Evolutionary conservation across 2,113 vertebrate genomes (phyloP), one percentile per base, ranked within the genome.

Genomic region (Thryonomys swinderianus): DNA sequence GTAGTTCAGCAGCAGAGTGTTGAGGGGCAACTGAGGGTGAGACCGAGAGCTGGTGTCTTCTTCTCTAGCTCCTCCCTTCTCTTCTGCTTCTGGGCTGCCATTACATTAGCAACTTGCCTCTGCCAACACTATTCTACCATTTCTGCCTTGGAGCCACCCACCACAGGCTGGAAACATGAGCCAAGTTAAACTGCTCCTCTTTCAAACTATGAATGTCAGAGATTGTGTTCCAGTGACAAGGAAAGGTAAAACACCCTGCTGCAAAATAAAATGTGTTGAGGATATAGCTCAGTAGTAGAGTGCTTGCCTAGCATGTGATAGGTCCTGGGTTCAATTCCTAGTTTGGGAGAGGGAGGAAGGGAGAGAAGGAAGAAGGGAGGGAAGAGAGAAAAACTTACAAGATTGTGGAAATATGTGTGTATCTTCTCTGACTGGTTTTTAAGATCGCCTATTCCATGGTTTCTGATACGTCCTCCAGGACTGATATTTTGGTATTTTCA

Each of bases 391-490:
- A 10, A 34, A 13, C 4, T 21, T 40, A 53, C 2, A 51, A 71
- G 42, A 34, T 21, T 6, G 0, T 76, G 10, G 59, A 93, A 78
- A 59, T 18, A 48, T 27, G 16, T 9, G 7, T 45, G 2, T 55
- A 17, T 17, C 0, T 16, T n/a, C 3, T 4, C 1, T 37, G 11
- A 51, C n/a, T n/a, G n/a, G n/a, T n/a, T n/a, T n/a, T n/a, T n/a
- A n/a, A n/a, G n/a, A n/a, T n/a, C n/a, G n/a, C n/a, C n/a, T n/a
- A n/a, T n/a, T n/a, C n/a, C n/a, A n/a, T n/a, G n/a, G n/a, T n/a
- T n/a, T n/a, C n/a, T n/a, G n/a, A 27, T 1, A 57, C 16, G 13
- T 32, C 6, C 40, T 59, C 8, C 21, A 27, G 37, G 17, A 64
- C 34, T 17, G 30, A 18, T 51, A 32, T 23, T 11, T 67, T 37